Base-by-base conservation (phyloP, 2,888 invertebrate genomes). In the Meteorus colon region DNA sequence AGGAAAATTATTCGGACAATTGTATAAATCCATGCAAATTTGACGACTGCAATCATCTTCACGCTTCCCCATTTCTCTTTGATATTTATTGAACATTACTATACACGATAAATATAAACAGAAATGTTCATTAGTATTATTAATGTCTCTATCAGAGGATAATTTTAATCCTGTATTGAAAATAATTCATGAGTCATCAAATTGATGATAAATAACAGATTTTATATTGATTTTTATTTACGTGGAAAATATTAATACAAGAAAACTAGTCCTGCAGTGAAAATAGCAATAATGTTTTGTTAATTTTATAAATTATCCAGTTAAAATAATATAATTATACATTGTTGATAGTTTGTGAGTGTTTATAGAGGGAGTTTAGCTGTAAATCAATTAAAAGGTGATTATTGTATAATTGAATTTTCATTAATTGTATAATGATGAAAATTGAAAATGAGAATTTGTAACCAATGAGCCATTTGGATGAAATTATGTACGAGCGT, bases 11-110 rank as follows among this genome's bases (percentile, higher is more conserved):
- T 48, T 48, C 48, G n/a, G 4, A 48, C 48, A 48, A 62, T 71
- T 16, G 24, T 41, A 16, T 16, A 24, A 41, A 71, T 41, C 41
- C 29, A 62, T 41, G 19, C 27, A 29, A 62, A 59, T 71, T 37
- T 45, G 27, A 27, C 19, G 16, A 62, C 5, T 24, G 45, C 62
- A 41, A 71, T 62, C 45, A 62, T 62, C 29, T 10, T 14, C 71
- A 62, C 48, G 5, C 31, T 72, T 72, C 60, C 71, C 62, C 71
- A 29, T 72, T 72, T 72, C 71, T 72, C 63, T 48, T 72, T 31
- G 29, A 62, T 29, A 48, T 48, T 67, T 60, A 37, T 51, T 16
- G n/a, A 29, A 8, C 8, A 24, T 41, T 27, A 69, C 29, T 55
- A 12, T 41, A 41, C 12, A 8, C 41, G 2, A 41, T 41, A 41